Evolutionary conservation across 2,797 vertebrate genomes (phyloP).

Genomic region (Acanthurus tractus): DNA sequence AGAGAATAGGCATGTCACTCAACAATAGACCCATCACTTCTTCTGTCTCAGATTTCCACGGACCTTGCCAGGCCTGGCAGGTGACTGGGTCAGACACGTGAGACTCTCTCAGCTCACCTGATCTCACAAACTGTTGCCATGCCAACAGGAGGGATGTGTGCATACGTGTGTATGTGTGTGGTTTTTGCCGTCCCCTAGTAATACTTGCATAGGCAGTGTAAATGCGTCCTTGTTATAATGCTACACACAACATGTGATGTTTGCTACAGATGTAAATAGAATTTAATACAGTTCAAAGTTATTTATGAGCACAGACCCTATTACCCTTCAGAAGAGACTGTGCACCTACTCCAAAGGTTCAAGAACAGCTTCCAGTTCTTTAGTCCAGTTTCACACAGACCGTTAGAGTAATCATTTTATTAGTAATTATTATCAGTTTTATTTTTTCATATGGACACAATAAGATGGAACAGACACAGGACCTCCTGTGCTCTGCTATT

Average conservation of each 20-base stretch:
- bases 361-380: too few species aligned
- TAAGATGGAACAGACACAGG: neutral
- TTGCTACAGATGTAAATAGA: neutral
- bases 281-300: neutral
- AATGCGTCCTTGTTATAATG: neutral
- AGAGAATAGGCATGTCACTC: slow-evolving; percentile 50
- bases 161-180: neutral
- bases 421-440: neutral
- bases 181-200: slow-evolving; percentile 2
- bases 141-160: slow-evolving; percentile 48
- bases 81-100: slow-evolving; percentile 65
- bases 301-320: neutral
- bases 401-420: too few species aligned
- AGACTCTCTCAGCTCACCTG: slow-evolving; percentile 67
- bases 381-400: too few species aligned
- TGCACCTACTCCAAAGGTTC: too few species aligned
- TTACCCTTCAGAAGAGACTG: too few species aligned
- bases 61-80: slow-evolving; percentile 54
- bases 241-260: neutral
- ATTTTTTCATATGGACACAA: neutral
- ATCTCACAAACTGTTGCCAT: slow-evolving; percentile 75
- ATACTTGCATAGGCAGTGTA: slow-evolving; percentile 5
- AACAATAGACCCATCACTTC: slow-evolving; percentile 54
- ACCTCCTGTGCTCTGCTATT: neutral
- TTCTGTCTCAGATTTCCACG: slow-evolving; percentile 62